phyloP scores from a whole-genome alignment of 1,140 invertebrate genomes.

The Diplogasteroides magnus region DNA sequence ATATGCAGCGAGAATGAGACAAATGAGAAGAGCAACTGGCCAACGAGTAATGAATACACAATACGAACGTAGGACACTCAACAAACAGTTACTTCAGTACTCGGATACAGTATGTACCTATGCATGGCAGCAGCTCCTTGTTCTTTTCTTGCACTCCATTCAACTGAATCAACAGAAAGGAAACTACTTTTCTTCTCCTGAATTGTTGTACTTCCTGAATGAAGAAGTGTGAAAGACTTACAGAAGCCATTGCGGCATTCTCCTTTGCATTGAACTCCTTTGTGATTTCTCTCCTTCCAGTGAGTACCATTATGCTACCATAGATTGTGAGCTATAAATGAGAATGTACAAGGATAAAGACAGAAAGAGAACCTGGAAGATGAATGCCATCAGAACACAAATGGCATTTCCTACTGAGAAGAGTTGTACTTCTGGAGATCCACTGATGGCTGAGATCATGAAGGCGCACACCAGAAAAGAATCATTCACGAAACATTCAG shows the following conservation, averaged over 20 bases:
- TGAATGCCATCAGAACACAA: conserved; percentile 49
- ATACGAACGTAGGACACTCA: conserved; percentile 22
- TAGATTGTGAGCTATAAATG: conserved; percentile 46
- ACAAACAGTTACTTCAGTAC: too few relatives aligned
- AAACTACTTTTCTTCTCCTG: conserved; percentile 1
- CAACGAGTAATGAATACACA: conserved; percentile 35
- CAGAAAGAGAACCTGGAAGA: conserved; percentile 41
- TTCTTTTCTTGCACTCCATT: conserved; percentile 2
- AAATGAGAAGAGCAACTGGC: conserved; percentile 46
- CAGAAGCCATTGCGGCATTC: not conserved
- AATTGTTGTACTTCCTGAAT: not conserved
- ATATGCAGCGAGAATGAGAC: not conserved
- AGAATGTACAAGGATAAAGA: conserved; percentile 3
- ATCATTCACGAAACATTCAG: not conserved
- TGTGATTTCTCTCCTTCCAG: conserved; percentile 39
- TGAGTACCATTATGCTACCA: conserved; percentile 46
- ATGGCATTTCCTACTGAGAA: conserved; percentile 54
- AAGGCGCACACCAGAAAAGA: conserved; percentile 32
- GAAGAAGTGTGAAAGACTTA: not conserved
- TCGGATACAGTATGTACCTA: too few relatives aligned
- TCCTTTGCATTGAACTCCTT: conserved; percentile 13
- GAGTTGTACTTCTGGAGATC: conserved; percentile 54
- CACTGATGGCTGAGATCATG: conserved; percentile 48
- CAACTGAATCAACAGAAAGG: not conserved
- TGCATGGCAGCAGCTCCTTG: not conserved